phyloP scores from a whole-genome alignment of 1,140 invertebrate genomes.

The Olivierus martensii region DNA sequence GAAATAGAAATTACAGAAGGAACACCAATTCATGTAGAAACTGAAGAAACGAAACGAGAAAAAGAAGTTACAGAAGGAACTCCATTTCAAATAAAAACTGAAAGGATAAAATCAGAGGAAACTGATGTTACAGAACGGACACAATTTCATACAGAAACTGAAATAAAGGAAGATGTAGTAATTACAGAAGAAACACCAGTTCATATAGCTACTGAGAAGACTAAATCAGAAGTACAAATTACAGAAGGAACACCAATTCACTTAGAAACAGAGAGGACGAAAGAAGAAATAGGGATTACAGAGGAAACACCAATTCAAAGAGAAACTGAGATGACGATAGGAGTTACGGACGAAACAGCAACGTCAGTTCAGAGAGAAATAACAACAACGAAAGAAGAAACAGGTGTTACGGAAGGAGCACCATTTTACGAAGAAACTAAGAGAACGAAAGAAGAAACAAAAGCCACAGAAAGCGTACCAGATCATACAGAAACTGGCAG shows the following conservation, averaged over 20 bases:
- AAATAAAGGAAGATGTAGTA: constrained; percentile 11
- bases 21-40: background rate
- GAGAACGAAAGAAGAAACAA: constrained; percentile 5
- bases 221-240: background rate
- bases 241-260: background rate
- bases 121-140: too few species aligned
- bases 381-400: constrained; percentile 13
- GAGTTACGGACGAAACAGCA: background rate
- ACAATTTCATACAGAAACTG: too few species aligned
- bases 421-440: constrained; percentile 5
- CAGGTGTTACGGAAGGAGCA: constrained; percentile 18
- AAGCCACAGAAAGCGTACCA: constrained; percentile 10
- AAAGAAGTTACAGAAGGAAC: background rate
- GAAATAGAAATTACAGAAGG: background rate
- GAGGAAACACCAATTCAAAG: background rate
- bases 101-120: background rate
- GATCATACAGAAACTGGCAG: constrained; percentile 14
- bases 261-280: background rate
- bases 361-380: background rate
- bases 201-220: background rate
- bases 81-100: background rate
- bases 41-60: too few species aligned
- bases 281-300: background rate
- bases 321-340: background rate
- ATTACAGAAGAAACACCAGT: constrained; percentile 1